A percentile compares a stretch with the other conserved stretches of the same genome.
Evolutionary conservation across 2,888 invertebrate species (phyloP).

Genomic region (Meteorus cinctellus): DNA sequence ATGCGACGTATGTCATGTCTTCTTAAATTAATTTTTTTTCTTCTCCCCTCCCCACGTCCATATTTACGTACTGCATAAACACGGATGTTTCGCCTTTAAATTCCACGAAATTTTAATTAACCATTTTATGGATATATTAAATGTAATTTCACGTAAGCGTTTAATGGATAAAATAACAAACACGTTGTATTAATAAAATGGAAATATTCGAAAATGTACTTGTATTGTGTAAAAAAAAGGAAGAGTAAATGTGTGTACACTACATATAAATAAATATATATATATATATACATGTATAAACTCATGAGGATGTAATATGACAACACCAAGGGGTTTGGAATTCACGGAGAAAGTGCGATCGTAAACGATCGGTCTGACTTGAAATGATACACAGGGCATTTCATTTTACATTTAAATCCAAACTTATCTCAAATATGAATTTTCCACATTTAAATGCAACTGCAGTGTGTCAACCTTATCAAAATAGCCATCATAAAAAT

Average conservation of each 20-base stretch:
- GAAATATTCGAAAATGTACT: conserved; percentile 31
- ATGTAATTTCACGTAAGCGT: not conserved
- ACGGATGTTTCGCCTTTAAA: not conserved
- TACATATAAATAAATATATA: conserved; percentile 27
- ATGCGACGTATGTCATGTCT: not conserved
- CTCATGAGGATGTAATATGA: conserved; percentile 49
- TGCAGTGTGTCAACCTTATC: not conserved
- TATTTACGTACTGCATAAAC: not conserved
- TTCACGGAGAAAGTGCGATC: conserved; percentile 54
- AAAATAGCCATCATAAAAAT: not conserved
- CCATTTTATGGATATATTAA: conserved; percentile 1
- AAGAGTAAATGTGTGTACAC: conserved; percentile 18
- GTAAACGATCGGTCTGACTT: conserved; percentile 18
- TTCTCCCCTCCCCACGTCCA: no score
- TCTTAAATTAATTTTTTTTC: not conserved
- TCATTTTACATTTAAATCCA: not conserved
- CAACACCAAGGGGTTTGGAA: conserved; percentile 53
- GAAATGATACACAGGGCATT: not conserved
- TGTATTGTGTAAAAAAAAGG: conserved; percentile 15
- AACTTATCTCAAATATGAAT: not conserved
- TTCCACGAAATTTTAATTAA: conserved; percentile 4
- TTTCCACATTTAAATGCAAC: not conserved
- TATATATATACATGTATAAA: not conserved
- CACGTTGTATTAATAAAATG: conserved; percentile 6
- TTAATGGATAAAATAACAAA: not conserved